Conservation (phyloP, 2,888 invertebrate species). For the Caenorhabditis virilis region DNA sequence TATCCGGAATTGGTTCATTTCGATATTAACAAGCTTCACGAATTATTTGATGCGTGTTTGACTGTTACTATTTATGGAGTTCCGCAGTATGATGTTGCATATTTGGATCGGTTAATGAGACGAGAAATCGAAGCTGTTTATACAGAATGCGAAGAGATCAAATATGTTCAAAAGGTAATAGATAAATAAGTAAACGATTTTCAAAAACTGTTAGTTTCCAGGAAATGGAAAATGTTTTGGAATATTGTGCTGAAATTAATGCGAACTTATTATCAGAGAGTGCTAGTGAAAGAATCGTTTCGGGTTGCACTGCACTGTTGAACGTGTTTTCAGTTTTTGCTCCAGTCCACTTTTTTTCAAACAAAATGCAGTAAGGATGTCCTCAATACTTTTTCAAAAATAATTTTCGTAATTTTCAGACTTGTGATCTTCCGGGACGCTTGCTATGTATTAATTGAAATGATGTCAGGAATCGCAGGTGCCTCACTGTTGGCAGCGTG, state of each 20-base stretch:
- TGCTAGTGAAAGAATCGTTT: conserved; percentile 50
- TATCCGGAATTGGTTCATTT: conserved; percentile 43
- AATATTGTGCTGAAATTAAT: conserved; percentile 56
- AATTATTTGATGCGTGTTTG: conserved; percentile 45
- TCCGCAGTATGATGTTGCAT: conserved; percentile 59
- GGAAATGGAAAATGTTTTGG: conserved; percentile 57
- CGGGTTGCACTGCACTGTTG: conserved; percentile 60
- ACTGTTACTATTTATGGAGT: conserved; percentile 50
- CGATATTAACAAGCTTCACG: conserved; percentile 45
- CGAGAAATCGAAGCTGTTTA: conserved; percentile 56
- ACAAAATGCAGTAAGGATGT: conserved; percentile 16
- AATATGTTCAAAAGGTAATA: conserved; percentile 13
- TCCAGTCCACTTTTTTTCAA: conserved; percentile 59
- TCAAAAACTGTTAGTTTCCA: no score
- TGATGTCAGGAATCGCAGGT: conserved; percentile 33
- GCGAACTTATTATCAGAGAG: conserved; percentile 49
- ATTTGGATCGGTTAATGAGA: conserved; percentile 54
- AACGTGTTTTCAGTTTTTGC: conserved; percentile 60
- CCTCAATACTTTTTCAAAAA: neutral
- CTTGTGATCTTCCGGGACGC: conserved; percentile 34
- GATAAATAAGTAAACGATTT: neutral
- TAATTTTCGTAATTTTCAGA: conserved; percentile 7
- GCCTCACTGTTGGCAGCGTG: conserved; percentile 12
- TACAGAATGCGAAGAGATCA: conserved; percentile 30
- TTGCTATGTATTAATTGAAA: conserved; percentile 39